These are phyloP conservation scores for Dasysyrphus tricinctus DNA, from an alignment of 2,888 invertebrate genomes.

Conservation along the genomic window DNA sequence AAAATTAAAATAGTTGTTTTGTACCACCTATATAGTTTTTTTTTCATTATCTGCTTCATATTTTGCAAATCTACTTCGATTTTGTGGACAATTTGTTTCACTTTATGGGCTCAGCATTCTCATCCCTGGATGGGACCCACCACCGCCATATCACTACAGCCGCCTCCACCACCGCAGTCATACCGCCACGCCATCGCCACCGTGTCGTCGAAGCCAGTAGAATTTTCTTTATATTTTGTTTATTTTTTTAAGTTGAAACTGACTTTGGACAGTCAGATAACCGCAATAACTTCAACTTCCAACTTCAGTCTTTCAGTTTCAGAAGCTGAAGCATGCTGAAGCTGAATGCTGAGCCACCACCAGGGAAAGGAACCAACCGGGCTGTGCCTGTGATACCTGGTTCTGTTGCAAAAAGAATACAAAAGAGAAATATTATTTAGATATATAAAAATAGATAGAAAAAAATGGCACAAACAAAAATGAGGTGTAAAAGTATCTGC, in stretches of 20 bases:
- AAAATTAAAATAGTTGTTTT: too few relatives aligned
- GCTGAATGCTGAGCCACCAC: background rate
- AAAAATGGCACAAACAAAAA: constrained; percentile 44
- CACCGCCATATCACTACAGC: constrained; percentile 1
- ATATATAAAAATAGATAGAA: constrained; percentile 27
- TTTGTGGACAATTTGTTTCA: too few relatives aligned
- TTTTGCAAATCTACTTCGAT: too few relatives aligned
- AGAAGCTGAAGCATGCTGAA: constrained; percentile 51
- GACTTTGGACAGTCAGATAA: constrained; percentile 47
- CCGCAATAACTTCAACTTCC: constrained; percentile 59
- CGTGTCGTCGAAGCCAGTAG: constrained; percentile 15
- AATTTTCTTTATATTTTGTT: constrained; percentile 24
- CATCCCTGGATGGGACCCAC: too few relatives aligned
- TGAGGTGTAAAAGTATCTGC: constrained; percentile 71
- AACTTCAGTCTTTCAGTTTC: constrained; percentile 45
- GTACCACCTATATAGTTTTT: too few relatives aligned
- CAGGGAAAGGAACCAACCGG: constrained; percentile 26
- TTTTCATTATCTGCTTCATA: too few relatives aligned
- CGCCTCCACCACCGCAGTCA: constrained; percentile 35
- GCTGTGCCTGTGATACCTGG: constrained; percentile 25
- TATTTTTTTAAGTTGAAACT: constrained; percentile 25
- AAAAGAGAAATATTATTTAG: constrained; percentile 25
- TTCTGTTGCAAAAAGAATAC: constrained; percentile 33
- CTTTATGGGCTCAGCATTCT: too few relatives aligned
- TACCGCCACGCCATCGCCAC: background rate